Base-by-base conservation (phyloP, 2,888 invertebrate genomes). In the Hoplodrina blanda region DNA sequence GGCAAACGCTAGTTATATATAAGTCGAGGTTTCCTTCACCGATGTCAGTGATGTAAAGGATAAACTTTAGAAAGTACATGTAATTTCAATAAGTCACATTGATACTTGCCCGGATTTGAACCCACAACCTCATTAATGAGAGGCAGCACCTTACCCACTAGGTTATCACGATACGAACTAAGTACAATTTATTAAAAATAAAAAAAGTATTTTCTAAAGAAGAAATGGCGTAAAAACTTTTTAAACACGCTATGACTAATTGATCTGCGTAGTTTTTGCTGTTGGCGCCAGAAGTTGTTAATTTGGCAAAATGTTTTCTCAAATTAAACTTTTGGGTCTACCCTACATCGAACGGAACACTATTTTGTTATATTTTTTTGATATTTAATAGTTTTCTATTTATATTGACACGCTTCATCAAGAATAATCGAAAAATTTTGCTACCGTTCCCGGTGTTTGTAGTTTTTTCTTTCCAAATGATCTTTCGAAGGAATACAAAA, bases 331-430 rank as follows among this genome's bases (percentile, higher is more conserved):
- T 86, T 86, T 71, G 85, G 85, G 83, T 82, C 88, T 87, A 85
- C 79, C 81, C 88, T 87, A 85, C 78, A 81, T 87, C 85, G 79
- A 86, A 91, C 87, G 84, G 81, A 86, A 78, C 82, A 85, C 84
- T 81, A 88, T 89, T 87, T 86, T 81, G 79, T 84, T 86, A 71
- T 85, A 85, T 84, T 88, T 89, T 91, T 89, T 78, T 82, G 67
- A 84, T 89, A 88, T 89, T 88, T 91, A 93, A 94, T 92, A 90
- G 93, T 88, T 92, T 94, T 93, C 92, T 93, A 91, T 93, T 92
- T 90, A 92, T 90, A 91, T 85, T 90, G 94, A 90, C 87, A 95
- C 92, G 94, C 88, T 88, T 89, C 89, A 91, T 91, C 88, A 87
- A 74, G 82, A 89, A 93, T 91, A 93, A 93, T 93, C 89, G 84